A percentile compares a stretch with the other conserved stretches of the same genome.
These are phyloP conservation scores for Cheilosia vulpina DNA, from an alignment of 2,888 invertebrate genomes.

Conservation along the genomic window DNA sequence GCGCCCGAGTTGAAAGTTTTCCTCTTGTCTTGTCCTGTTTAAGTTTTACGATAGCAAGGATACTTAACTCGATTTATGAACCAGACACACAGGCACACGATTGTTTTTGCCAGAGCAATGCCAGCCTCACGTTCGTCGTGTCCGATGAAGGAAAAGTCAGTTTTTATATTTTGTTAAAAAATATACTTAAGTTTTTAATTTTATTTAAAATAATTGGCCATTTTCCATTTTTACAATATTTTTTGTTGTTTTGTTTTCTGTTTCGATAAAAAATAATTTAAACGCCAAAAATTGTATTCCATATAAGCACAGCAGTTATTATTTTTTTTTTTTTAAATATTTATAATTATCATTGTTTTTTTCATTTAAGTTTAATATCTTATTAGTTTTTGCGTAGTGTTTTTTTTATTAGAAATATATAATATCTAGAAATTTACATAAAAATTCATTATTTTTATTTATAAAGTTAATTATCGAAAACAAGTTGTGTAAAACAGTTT, in stretches of 20 bases:
- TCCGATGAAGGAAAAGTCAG: slow-evolving; percentile 14
- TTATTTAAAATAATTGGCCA: slow-evolving; percentile 76
- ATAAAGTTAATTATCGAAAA: slow-evolving; percentile 16
- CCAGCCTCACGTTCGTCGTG: too few species aligned
- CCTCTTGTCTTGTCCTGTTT: slow-evolving; percentile 22
- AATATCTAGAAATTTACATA: slow-evolving; percentile 70
- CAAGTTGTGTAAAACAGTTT: neutral
- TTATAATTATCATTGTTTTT: slow-evolving; percentile 41
- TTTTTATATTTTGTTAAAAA: slow-evolving; percentile 73
- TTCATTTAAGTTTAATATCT: slow-evolving; percentile 50
- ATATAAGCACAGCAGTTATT: slow-evolving; percentile 73
- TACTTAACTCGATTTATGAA: slow-evolving; percentile 14
- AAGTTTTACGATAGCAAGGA: neutral
- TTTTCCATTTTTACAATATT: slow-evolving; percentile 59
- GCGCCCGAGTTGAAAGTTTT: slow-evolving; percentile 55
- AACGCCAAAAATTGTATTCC: slow-evolving; percentile 73
- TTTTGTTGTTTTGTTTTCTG: slow-evolving; percentile 44
- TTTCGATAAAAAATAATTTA: slow-evolving; percentile 72
- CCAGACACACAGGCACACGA: neutral
- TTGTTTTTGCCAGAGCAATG: too few species aligned
- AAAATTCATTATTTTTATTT: slow-evolving; percentile 35
- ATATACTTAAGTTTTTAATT: slow-evolving; percentile 74
- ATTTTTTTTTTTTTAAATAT: slow-evolving; percentile 51
- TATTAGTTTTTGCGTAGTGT: slow-evolving; percentile 47
- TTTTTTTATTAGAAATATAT: slow-evolving; percentile 63